A percentile compares a stretch with the other conserved stretches of the same genome.
phyloP scores from a whole-genome alignment of 2,888 invertebrate genomes.

The Sarcophaga caerulescens region DNA sequence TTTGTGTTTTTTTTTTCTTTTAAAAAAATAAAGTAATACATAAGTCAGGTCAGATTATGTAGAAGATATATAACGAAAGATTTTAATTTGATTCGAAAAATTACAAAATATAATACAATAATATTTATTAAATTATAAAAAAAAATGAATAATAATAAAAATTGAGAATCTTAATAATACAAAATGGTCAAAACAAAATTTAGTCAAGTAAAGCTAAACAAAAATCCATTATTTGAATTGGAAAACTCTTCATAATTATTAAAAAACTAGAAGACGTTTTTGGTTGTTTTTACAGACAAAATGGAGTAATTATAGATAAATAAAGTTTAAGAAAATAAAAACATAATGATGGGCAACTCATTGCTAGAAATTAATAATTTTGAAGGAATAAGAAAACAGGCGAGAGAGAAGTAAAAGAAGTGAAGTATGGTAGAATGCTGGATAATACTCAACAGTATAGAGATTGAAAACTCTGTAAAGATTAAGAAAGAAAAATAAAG shows the following conservation, averaged over 20 bases:
- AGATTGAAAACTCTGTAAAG: slow-evolving; percentile 45
- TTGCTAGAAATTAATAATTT: not conserved
- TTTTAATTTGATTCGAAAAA: not conserved
- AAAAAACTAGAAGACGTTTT: not conserved
- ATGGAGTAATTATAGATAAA: slow-evolving; percentile 24
- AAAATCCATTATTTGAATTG: slow-evolving; percentile 32
- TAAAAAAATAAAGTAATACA: not conserved
- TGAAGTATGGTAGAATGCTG: not conserved
- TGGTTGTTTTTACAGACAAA: not conserved
- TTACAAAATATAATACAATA: not conserved
- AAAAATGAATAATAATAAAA: not conserved
- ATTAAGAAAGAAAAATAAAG: slow-evolving; percentile 9
- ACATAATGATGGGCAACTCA: slow-evolving; percentile 43
- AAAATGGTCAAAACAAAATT: slow-evolving; percentile 2
- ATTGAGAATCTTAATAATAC: not conserved
- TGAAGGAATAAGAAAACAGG: not conserved
- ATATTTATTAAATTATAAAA: not conserved
- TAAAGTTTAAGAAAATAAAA: slow-evolving; percentile 23
- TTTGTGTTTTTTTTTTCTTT: not conserved
- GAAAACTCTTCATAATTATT: not conserved
- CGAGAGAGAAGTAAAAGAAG: not conserved
- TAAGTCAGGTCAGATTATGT: not conserved
- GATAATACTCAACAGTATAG: not conserved
- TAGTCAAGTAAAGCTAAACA: slow-evolving; percentile 42
- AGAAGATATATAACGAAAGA: not conserved